Conservation (phyloP, 37 sponge, comb jelly and placozoan species). For the Axinella damicornis region DNA sequence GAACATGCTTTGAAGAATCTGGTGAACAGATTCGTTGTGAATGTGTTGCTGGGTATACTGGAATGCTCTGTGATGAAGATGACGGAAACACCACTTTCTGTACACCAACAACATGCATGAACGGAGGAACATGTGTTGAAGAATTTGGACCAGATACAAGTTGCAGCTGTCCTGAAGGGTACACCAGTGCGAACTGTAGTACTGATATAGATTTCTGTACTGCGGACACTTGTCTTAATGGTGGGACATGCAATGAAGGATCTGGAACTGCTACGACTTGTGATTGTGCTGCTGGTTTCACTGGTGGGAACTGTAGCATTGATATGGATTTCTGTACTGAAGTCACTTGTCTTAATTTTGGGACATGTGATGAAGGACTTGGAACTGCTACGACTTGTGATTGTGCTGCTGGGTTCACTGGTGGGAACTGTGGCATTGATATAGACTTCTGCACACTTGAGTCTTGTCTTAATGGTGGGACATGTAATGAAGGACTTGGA, state of each 20-base stretch:
- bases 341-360: slow-evolving; percentile 59
- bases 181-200: slow-evolving; percentile 18
- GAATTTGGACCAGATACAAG: slow-evolving; percentile 16
- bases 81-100: slow-evolving; percentile 16
- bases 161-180: slow-evolving; percentile 42
- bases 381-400: slow-evolving; percentile 26
- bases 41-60: slow-evolving; percentile 63
- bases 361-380: slow-evolving; percentile 54
- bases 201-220: background rate
- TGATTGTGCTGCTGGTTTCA: slow-evolving; percentile 26
- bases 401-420: slow-evolving; percentile 41
- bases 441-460: slow-evolving; percentile 17
- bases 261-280: slow-evolving; percentile 17
- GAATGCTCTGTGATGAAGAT: slow-evolving; percentile 56
- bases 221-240: slow-evolving; percentile 51
- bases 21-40: slow-evolving; percentile 13
- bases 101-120: slow-evolving; percentile 3
- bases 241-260: slow-evolving; percentile 64
- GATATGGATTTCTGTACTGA: background rate
- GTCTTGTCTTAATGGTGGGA: slow-evolving; percentile 65
- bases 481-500: slow-evolving; percentile 57
- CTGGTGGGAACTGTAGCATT: slow-evolving; percentile 32
- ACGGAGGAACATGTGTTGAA: slow-evolving; percentile 60
- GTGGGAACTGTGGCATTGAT: slow-evolving; percentile 37
- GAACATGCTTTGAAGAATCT: slow-evolving; percentile 26